Percentiles rank a stretch among this genome's conserved stretches.
phyloP scores from a whole-genome alignment of 2,113 vertebrate species.

The Neogale vison region DNA sequence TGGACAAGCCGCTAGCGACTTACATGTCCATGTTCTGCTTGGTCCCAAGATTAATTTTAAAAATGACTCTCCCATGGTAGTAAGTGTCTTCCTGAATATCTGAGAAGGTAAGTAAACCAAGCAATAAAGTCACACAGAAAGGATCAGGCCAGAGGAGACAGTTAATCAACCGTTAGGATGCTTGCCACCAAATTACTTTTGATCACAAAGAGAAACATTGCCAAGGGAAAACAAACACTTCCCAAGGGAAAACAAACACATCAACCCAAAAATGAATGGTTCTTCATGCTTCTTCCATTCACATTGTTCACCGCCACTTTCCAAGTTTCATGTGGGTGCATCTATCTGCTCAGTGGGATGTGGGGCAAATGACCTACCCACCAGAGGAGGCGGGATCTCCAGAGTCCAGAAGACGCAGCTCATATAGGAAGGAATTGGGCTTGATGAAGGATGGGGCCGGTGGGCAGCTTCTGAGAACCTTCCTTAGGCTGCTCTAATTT shows the following conservation, averaged over 20 bases:
- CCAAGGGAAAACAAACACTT: no score
- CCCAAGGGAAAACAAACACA: neutral
- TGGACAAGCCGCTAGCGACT: neutral
- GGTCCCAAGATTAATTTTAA: neutral
- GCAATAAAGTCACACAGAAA: accelerated
- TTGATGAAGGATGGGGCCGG: neutral
- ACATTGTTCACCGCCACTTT: neutral
- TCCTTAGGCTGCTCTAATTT: neutral
- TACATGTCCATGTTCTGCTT: no score
- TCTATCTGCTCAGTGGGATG: neutral
- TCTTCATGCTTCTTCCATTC: neutral
- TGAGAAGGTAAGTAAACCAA: neutral
- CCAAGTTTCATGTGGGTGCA: no score
- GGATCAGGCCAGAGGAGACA: no score
- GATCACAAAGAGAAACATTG: no score
- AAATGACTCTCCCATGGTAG: neutral
- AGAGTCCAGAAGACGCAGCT: neutral
- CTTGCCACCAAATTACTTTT: no score
- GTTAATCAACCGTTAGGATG: no score
- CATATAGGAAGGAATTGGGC: no score
- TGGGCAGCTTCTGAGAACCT: neutral
- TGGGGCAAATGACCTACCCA: neutral
- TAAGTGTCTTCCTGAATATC: neutral
- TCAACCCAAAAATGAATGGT: no score
- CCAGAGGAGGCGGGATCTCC: no score